Evolutionary conservation across 37 sponge, comb jelly and placozoan species (phyloP).

Genomic region (Amphimedon queenslandica): DNA sequence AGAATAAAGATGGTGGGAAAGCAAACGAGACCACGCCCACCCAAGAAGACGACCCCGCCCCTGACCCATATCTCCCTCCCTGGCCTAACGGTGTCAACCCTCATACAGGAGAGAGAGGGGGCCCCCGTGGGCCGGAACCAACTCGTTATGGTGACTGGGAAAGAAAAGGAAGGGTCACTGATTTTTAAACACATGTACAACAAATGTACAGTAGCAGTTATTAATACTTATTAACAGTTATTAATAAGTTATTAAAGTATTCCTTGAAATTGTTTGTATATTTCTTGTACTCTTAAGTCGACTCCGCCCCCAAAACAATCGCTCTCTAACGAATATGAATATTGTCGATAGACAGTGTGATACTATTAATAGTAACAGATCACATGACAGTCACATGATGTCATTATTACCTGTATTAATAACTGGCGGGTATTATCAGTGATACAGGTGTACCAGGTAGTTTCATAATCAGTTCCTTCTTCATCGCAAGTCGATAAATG

Average conservation of each 20-base stretch:
- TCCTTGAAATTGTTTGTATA: slow-evolving; percentile 65
- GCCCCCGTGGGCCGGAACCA: slow-evolving; percentile 96
- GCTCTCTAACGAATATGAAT: slow-evolving; percentile 32
- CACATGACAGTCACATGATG: neutral
- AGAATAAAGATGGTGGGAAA: no score
- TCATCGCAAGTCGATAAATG: slow-evolving; percentile 61
- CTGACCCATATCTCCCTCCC: slow-evolving; percentile 34
- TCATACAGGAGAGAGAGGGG: slow-evolving; percentile 92
- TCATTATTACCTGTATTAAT: slow-evolving; percentile 42
- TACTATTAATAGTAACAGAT: slow-evolving; percentile 21
- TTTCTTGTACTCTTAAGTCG: slow-evolving; percentile 45
- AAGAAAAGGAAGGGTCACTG: slow-evolving; percentile 91
- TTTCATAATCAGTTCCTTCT: slow-evolving; percentile 53
- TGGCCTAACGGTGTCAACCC: slow-evolving; percentile 87
- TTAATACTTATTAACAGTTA: no score
- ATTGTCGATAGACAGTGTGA: slow-evolving; percentile 22
- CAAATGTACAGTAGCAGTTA: no score
- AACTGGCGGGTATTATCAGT: slow-evolving; percentile 66
- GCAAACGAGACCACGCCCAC: no score
- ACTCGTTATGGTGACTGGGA: slow-evolving; percentile 99
- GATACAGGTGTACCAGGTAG: slow-evolving; percentile 58
- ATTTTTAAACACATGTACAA: slow-evolving; percentile 56
- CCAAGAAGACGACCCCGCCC: neutral
- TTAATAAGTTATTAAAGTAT: slow-evolving; percentile 39
- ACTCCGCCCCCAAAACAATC: slow-evolving; percentile 46